Base-by-base conservation (phyloP, 2,113 vertebrate genomes). In the Limanda limanda region DNA sequence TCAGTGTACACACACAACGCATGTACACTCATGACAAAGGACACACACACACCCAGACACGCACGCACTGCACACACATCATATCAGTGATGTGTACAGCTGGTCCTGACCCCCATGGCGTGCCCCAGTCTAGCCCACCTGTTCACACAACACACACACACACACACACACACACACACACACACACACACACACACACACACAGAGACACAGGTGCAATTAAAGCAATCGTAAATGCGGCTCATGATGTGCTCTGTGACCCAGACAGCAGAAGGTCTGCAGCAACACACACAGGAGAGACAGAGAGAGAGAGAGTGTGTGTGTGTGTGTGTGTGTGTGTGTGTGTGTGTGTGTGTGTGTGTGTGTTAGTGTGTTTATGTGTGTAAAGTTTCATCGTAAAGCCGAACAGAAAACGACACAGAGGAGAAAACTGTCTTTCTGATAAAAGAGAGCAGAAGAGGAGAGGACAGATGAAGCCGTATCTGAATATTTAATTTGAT, bases 211-310 rank as follows among this genome's bases (percentile, higher is more conserved):
- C 79, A 67, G 80, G 74, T 85, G 82, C 86, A 91, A 91, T 92
- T 91, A 92, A 91, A 91, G 82, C 86, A 91, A 92, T 92, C 63
- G 59, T 81, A 86, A 76, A 91, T 89, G 88, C 82, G 45, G 79
- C 86, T 86, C 86, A 86, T 90, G 89, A 92, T 90, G 86, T 77
- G 89, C 85, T 87, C 80, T 87, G 86, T 92, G 89, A 92, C 89
- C 88, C 88, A 88, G 88, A 91, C 90, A 91, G 89, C 74, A 89
- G 86, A 90, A 83, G 85, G 83, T 91, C 87, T 88, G 68, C 81
- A 78, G 73, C 52, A 47, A 60, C 81, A 80, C 75, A 78, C 88
- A 76, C 79, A 71, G 62, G 57, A 68, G 52, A 37, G 57, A 62
- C 57, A 24, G 37, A 1, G 67, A 10, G 76, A 42, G 58, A 9